These are phyloP conservation scores for Machimus atricapillus DNA, from an alignment of 2,888 invertebrate species.

Conservation along the genomic window DNA sequence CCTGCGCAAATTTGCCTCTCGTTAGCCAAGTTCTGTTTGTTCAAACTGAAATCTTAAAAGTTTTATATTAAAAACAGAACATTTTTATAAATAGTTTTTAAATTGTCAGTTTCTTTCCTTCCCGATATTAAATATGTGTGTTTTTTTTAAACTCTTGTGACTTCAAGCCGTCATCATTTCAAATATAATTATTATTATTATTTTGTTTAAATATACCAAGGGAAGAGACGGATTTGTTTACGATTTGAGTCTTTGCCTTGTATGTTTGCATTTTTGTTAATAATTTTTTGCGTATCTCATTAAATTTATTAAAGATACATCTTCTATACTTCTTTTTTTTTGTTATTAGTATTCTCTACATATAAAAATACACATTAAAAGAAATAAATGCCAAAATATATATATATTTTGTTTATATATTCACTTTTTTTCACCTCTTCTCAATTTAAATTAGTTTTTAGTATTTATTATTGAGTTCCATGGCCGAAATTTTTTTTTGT, in stretches of 20 bases:
- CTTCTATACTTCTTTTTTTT: not conserved
- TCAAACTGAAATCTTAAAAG: no score
- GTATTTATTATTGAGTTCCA: not conserved
- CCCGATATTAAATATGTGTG: no score
- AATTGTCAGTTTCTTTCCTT: no score
- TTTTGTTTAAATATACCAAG: not conserved
- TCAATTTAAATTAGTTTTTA: not conserved
- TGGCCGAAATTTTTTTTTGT: not conserved
- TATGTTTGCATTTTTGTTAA: not conserved
- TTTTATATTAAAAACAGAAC: no score
- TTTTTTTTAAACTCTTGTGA: not conserved
- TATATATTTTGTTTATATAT: not conserved
- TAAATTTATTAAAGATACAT: not conserved
- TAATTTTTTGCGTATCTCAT: not conserved
- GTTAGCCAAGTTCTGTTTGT: no score
- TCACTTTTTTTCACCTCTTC: not conserved
- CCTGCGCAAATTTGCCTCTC: no score
- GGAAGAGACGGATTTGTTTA: not conserved
- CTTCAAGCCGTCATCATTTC: not conserved
- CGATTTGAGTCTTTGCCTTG: not conserved
- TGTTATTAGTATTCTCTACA: not conserved
- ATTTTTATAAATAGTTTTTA: no score
- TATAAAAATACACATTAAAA: not conserved
- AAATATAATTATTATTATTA: not conserved
- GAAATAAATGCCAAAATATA: not conserved